A percentile compares a stretch with the other conserved stretches of the same genome.
These are phyloP conservation scores for Pyrocoelia pectoralis DNA, from an alignment of 2,888 invertebrate species.

Conservation along the genomic window DNA sequence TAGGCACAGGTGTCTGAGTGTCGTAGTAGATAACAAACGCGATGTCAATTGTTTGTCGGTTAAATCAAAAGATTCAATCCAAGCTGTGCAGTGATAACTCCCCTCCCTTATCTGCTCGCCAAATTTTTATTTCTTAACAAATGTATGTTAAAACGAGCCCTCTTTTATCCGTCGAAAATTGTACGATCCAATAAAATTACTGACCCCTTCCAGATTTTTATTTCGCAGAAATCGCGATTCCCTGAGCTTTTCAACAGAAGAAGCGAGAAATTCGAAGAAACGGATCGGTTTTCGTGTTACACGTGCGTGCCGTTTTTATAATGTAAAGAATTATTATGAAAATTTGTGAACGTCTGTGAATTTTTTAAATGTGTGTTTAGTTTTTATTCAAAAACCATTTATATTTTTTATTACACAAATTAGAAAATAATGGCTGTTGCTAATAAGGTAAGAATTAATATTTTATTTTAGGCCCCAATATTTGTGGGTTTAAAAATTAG, in stretches of 20 bases:
- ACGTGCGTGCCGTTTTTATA: constrained; percentile 3
- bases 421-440: background rate
- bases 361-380: background rate
- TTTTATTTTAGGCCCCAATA: background rate
- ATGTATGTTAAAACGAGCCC: background rate
- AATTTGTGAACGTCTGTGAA: constrained; percentile 2
- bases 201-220: constrained; percentile 11
- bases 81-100: too few species aligned
- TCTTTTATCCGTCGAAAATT: background rate
- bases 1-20: too few species aligned
- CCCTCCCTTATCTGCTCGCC: background rate
- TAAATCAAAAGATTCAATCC: too few species aligned
- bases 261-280: constrained; percentile 1
- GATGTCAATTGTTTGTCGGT: too few species aligned
- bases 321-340: background rate
- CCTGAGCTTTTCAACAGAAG: constrained; percentile 1
- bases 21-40: too few species aligned
- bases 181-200: constrained; percentile 3
- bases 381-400: background rate
- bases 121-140: background rate
- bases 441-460: constrained; percentile 15
- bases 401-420: background rate
- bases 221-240: constrained; percentile 3
- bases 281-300: constrained; percentile 1
- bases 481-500: background rate